Base-by-base conservation (phyloP, 2,113 vertebrate species). In the Psephotus haematonotus region DNA sequence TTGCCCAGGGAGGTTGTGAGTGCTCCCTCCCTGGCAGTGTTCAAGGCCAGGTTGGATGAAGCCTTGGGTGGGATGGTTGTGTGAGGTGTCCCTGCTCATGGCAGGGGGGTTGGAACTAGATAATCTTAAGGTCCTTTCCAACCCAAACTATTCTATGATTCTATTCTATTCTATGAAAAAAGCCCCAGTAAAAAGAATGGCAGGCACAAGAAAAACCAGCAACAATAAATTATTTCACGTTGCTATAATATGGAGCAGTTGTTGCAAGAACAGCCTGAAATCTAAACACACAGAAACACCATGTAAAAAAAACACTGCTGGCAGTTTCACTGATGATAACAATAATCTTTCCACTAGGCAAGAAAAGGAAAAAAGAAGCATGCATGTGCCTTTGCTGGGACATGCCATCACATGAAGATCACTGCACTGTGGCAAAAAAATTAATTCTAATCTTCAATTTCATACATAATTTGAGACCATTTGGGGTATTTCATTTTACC, bases 371-470 rank as follows among this genome's bases (percentile, higher is more conserved):
- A 23, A 44, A 52, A 23, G 8, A 50, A 33, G 68, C 19, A 43
- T 3, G 4, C 4, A 2, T 0, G 19, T 50, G 62, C 29, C 35
- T 28, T 29, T 43, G 18, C 35, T 5, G 27, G 67, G 43, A 35
- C 65, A 15, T 18, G 11, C 8, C 62, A 41, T 5, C 52, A 44
- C 29, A 33, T 3, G 17, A 31, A 67, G 46, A 20, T 43, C 29
- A 11, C 7, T 7, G 16, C 8, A 14, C 33, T 59, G 33, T 1
- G 14, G 68, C 35, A 44, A 16, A n/a, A 44, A 23, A 59, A 13
- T 15, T 17, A 16, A 59, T 11, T 37, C 49, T 41, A 25, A 81
- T 28, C 14, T 46, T 46, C 5, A 24, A n/a, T 4, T 11, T 41
- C 13, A 49, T 16, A 11, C 10, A 13, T 10, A 19, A 70, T 35